These are phyloP conservation scores for Falco punctatus DNA, from an alignment of 2,113 vertebrate species.

Conservation along the genomic window DNA sequence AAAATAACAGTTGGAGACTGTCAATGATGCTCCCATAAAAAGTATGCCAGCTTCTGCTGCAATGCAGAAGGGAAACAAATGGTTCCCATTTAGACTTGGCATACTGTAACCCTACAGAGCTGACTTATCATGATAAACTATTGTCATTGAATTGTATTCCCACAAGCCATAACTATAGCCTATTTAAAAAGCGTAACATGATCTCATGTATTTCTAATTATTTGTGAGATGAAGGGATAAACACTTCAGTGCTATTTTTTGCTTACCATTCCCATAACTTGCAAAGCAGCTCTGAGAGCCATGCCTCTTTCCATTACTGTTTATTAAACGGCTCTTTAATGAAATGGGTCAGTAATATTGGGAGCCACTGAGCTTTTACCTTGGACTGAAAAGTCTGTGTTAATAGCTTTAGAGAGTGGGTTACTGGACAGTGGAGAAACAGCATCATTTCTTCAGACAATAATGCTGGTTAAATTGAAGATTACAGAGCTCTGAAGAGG, in stretches of 20 bases:
- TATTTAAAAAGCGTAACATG: background rate
- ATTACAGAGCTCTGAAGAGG: background rate
- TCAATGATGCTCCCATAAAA: constrained; percentile 20
- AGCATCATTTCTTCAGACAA: background rate
- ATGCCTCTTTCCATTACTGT: background rate
- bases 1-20: constrained; percentile 37
- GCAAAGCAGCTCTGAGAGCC: background rate
- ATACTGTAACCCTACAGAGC: background rate
- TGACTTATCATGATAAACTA: constrained; percentile 42
- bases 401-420: background rate
- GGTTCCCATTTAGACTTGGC: constrained; percentile 48
- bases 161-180: constrained; percentile 4
- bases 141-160: constrained; percentile 35
- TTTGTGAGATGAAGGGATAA: constrained; percentile 11
- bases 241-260: background rate
- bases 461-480: background rate
- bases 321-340: constrained; percentile 3
- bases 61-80: constrained; percentile 67
- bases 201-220: constrained; percentile 32
- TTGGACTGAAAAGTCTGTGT: background rate
- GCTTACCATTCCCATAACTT: background rate
- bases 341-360: background rate
- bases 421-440: background rate
- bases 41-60: constrained; percentile 44
- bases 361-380: background rate